Evolutionary conservation across 2,797 vertebrate species (phyloP), one percentile per base, ranked within the genome.

Genomic region (Mus minutoides): DNA sequence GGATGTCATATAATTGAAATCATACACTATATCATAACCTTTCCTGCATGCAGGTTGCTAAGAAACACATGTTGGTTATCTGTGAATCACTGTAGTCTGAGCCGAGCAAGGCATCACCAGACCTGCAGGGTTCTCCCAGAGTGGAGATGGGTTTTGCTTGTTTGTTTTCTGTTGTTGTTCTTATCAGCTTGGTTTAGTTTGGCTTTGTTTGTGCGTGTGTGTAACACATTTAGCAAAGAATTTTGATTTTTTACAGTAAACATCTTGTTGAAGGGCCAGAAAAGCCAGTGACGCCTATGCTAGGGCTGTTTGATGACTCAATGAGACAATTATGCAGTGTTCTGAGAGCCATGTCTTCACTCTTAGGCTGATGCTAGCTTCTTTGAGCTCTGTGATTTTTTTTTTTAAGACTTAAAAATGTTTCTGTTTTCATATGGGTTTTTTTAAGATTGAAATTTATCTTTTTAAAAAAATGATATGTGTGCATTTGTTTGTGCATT

Each of bases 91-190:
- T 93, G 91, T 85, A 85, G 49, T 88, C 75, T 58, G 37, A 89
- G 52, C 86, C 52, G 26, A 95, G 46, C 62, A 40, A 26, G 19
- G 94, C 78, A 88, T 52, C 60, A 40, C 85, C 56, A 95, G 75
- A 56, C 80, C 95, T 92, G 83, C 17, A 89, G 94, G 86, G 64
- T 94, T 97, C 69, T 95, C 71, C 80, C 75, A 77, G 73, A 95
- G 92, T 73, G n/a, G 86, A 87, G 88, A 6, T 60, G 46, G 9
- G 40, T 22, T 75, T 40, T 71, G 10, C 46, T 43, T 58, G 67
- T 19, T 71, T 71, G 69, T 17, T 43, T 90, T 37, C 54, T 16
- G 0, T 37, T 62, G 37, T 80, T 0, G 21, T 79, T 54, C 76
- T 6, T 46, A 4, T 83, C 58, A 46, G 40, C 80, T 31, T 62